Percentiles rank a stretch among this genome's conserved stretches.
These are phyloP conservation scores for Lasioglossum morio DNA, from an alignment of 2,888 invertebrate genomes.

Conservation along the genomic window DNA sequence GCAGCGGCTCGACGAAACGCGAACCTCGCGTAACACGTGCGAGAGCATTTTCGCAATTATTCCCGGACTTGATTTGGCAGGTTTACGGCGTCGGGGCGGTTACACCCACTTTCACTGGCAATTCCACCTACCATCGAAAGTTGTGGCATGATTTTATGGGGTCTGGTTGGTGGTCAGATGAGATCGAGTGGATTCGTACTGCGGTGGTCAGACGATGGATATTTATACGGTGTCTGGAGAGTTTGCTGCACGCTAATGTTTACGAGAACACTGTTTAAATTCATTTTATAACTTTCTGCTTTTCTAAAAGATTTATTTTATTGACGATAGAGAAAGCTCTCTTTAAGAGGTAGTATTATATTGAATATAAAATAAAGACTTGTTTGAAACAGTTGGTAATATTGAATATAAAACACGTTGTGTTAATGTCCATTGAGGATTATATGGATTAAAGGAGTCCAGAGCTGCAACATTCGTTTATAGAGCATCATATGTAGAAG, in stretches of 20 bases:
- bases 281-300: too few species aligned
- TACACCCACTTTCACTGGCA: background rate
- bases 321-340: too few species aligned
- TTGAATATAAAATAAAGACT: background rate
- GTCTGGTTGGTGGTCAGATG: background rate
- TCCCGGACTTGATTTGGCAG: background rate
- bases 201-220: background rate
- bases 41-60: constrained; percentile 7
- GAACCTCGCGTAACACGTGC: constrained; percentile 10
- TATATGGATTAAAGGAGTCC: background rate
- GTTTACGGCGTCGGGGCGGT: background rate
- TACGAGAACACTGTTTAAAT: too few species aligned
- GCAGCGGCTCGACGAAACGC: background rate
- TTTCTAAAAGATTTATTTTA: too few species aligned
- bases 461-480: background rate
- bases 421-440: background rate
- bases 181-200: background rate
- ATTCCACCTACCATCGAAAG: background rate
- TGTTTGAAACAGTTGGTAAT: background rate
- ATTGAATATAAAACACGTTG: background rate
- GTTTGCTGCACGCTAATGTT: too few species aligned
- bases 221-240: background rate
- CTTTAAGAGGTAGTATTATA: background rate
- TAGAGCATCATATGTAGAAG: background rate
- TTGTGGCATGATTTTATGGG: background rate